Evolutionary conservation across 2,888 invertebrate genomes (phyloP).

Genomic region (Drosophila algonquin): DNA sequence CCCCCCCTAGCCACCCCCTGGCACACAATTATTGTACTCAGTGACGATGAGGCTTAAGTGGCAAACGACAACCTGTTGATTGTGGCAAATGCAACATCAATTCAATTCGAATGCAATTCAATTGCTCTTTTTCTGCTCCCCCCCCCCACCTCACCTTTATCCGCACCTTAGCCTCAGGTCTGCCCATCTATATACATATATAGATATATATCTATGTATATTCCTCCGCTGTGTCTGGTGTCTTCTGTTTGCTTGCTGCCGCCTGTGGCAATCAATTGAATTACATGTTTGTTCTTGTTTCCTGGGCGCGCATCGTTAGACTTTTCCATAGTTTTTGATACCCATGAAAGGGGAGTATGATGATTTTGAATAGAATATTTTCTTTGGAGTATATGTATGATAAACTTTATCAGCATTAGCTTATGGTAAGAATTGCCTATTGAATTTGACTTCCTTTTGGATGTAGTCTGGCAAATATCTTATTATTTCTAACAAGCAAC

Average conservation of each 20-base stretch:
- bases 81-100: slow-evolving; percentile 58
- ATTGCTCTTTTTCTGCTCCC: slow-evolving; percentile 41
- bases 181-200: neutral
- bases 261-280: slow-evolving; percentile 71
- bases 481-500: too few relatives aligned
- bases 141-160: neutral
- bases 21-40: neutral
- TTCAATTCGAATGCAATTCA: slow-evolving; percentile 73
- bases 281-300: slow-evolving; percentile 67
- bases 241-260: slow-evolving; percentile 33
- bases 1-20: neutral
- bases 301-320: slow-evolving; percentile 71
- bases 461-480: neutral
- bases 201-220: neutral
- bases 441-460: too few relatives aligned
- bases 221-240: slow-evolving; percentile 32
- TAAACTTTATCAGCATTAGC: too few relatives aligned
- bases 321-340: slow-evolving; percentile 23
- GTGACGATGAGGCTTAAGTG: slow-evolving; percentile 21
- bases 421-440: too few relatives aligned
- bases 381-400: too few relatives aligned
- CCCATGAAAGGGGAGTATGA: neutral
- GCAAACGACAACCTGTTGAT: slow-evolving; percentile 65
- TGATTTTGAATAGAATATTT: neutral
- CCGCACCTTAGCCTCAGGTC: neutral